Evolutionary conservation across 2,888 invertebrate genomes (phyloP).

Genomic region (Ashinkailepas kermadecensis): DNA sequence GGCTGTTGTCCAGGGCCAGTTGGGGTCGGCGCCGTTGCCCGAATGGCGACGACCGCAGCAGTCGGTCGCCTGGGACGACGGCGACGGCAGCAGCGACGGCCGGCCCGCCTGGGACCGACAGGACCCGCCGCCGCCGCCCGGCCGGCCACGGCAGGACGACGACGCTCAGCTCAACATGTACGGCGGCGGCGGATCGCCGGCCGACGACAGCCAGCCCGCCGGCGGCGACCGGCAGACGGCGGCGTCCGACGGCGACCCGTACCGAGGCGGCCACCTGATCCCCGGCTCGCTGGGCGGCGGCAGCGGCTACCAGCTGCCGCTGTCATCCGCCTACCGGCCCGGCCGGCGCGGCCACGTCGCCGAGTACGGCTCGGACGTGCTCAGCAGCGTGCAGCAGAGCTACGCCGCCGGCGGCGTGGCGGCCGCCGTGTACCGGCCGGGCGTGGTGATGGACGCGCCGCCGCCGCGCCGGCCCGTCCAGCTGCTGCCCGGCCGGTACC

Average conservation of each 20-base stretch:
- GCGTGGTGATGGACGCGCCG: constrained; percentile 3
- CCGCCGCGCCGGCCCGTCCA: neutral
- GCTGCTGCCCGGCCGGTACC: constrained; percentile 25
- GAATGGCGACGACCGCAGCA: too few species aligned
- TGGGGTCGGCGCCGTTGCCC: too few species aligned
- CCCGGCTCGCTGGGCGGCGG: neutral
- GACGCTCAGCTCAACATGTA: neutral
- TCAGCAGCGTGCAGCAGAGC: constrained; percentile 20
- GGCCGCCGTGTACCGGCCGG: constrained; percentile 11
- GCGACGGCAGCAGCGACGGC: too few species aligned
- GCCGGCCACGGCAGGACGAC: neutral
- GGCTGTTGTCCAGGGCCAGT: too few species aligned
- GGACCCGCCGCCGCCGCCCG: neutral
- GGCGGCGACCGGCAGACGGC: neutral
- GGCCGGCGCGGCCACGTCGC: neutral
- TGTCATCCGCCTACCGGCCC: neutral
- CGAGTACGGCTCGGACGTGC: constrained; percentile 9
- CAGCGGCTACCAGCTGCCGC: neutral
- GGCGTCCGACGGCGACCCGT: neutral
- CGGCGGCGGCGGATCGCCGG: neutral
- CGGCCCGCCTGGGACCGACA: neutral
- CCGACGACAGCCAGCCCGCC: neutral
- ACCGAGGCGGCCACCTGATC: constrained; percentile 11
- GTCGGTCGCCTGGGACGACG: too few species aligned
- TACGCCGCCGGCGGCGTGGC: neutral